Conservation (phyloP, 2,888 invertebrate genomes). For the Oscheius sp. region DNA sequence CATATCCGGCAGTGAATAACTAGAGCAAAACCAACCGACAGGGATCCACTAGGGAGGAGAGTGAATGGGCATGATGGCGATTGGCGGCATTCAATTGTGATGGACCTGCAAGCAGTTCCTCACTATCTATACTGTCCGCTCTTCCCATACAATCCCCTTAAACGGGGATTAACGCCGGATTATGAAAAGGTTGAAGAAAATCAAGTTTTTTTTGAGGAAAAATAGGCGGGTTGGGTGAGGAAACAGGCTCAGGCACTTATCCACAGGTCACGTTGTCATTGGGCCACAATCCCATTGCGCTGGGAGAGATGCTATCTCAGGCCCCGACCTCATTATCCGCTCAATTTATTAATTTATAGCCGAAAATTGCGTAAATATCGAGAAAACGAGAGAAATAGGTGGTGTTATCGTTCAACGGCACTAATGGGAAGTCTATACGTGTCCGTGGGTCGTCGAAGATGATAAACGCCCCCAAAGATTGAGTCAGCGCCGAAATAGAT, state of each 20-base stretch:
- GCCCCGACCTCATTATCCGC: not conserved
- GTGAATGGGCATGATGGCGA: conserved; percentile 27
- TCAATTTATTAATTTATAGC: too few species aligned
- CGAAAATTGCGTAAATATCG: not conserved
- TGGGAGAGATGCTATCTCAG: not conserved
- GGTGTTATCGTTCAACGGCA: not conserved
- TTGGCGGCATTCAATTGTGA: conserved; percentile 23
- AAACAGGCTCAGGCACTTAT: too few species aligned
- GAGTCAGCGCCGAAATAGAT: conserved; percentile 1
- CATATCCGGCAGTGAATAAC: not conserved
- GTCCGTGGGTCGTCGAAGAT: conserved; percentile 2
- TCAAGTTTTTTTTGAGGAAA: too few species aligned
- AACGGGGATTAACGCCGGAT: not conserved
- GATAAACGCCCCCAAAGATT: not conserved
- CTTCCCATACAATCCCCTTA: conserved; percentile 16
- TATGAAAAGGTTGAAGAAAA: too few species aligned
- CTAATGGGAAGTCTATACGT: not conserved
- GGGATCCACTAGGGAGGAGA: conserved; percentile 31
- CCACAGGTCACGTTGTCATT: not conserved
- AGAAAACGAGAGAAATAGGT: not conserved
- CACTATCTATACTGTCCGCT: conserved; percentile 13
- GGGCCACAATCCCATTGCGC: not conserved
- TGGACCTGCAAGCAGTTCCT: conserved; percentile 33
- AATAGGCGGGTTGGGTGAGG: too few species aligned
- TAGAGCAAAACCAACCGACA: conserved; percentile 4